These are phyloP conservation scores for Myotis brandtii DNA, from an alignment of 2,113 vertebrate species.

Conservation along the genomic window DNA sequence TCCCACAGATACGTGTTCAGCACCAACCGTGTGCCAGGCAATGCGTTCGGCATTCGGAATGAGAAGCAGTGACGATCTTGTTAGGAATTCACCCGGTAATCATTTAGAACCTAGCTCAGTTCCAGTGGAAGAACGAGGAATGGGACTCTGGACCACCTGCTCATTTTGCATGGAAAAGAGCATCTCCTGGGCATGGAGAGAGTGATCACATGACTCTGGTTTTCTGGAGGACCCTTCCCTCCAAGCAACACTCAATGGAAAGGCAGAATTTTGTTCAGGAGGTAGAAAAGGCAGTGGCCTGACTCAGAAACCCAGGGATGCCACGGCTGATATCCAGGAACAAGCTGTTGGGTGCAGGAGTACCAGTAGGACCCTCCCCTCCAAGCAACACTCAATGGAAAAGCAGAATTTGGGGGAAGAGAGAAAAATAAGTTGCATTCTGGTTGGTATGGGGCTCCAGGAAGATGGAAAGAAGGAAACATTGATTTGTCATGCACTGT, in stretches of 20 bases:
- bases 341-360: background rate
- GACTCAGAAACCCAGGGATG: background rate
- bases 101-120: background rate
- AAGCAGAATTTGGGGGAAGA: background rate
- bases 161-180: background rate
- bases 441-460: background rate
- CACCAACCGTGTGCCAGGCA: background rate
- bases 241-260: background rate
- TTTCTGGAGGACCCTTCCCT: background rate
- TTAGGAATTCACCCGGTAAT: background rate
- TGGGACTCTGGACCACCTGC: accelerated
- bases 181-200: background rate
- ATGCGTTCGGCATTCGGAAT: background rate
- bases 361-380: background rate
- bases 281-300: background rate
- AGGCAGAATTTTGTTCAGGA: background rate
- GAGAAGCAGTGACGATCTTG: background rate
- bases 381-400: background rate
- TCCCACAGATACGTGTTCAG: background rate
- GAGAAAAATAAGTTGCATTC: background rate
- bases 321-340: background rate
- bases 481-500: background rate
- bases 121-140: background rate
- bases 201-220: background rate
- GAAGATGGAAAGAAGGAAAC: background rate